These are phyloP conservation scores for Campylorhamphus procurvoides DNA, from an alignment of 2,113 vertebrate species.

Conservation along the genomic window DNA sequence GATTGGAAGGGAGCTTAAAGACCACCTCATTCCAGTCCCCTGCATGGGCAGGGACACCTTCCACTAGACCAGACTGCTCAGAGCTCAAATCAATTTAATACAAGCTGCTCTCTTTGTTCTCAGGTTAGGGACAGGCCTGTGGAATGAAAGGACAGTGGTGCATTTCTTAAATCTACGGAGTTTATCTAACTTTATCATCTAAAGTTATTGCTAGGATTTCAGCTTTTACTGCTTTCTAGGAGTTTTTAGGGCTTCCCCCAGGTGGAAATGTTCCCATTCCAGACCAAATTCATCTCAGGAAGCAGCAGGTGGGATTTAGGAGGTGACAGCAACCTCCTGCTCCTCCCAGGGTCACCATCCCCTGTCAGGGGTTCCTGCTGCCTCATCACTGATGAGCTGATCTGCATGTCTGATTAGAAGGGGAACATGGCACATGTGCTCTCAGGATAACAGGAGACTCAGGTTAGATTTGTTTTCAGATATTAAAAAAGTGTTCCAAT, in stretches of 20 bases:
- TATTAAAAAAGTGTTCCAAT: neutral
- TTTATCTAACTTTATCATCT: conserved; percentile 1
- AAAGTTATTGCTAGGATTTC: neutral
- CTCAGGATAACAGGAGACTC: neutral
- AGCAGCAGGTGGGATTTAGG: neutral
- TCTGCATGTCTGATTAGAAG: neutral
- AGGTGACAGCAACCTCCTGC: neutral
- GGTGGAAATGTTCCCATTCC: neutral
- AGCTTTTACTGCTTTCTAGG: neutral
- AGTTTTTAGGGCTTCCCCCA: neutral
- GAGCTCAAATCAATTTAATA: neutral
- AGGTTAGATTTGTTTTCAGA: neutral
- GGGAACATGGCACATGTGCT: neutral
- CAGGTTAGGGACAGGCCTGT: neutral
- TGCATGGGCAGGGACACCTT: neutral
- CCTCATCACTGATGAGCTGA: neutral
- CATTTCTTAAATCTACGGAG: neutral
- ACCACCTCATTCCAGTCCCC: fast-evolving
- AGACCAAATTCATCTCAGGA: neutral
- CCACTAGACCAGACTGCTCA: fast-evolving
- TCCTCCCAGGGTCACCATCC: neutral
- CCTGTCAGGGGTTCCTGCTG: neutral
- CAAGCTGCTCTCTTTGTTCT: neutral
- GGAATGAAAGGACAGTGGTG: conserved; percentile 8
- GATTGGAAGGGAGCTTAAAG: neutral